These are phyloP conservation scores for Dioctria rufipes DNA, from an alignment of 2,888 invertebrate genomes.

Conservation along the genomic window DNA sequence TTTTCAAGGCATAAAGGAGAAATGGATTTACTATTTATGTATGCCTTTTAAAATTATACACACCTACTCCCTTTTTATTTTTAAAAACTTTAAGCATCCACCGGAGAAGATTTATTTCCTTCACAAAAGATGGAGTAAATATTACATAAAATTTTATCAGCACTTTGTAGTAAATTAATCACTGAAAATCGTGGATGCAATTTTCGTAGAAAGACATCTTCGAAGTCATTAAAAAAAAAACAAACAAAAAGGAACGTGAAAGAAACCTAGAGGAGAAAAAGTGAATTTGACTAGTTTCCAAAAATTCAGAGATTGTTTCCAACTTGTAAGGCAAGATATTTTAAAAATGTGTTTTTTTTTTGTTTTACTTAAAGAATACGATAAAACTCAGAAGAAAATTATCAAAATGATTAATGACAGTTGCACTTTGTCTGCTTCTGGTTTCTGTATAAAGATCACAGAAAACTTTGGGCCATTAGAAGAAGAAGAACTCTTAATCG, in stretches of 20 bases:
- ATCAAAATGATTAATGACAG: constrained; percentile 17
- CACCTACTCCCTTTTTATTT: no score
- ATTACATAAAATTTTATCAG: neutral
- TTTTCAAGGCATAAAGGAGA: no score
- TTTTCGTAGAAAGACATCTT: no score
- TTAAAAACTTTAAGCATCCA: no score
- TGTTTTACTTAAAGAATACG: neutral
- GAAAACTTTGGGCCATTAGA: neutral
- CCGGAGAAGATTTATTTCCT: no score
- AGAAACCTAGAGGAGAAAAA: no score
- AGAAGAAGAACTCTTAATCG: neutral
- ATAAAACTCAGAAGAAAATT: neutral
- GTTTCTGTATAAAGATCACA: neutral
- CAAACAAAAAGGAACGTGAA: no score
- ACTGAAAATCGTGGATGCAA: no score
- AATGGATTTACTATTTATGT: no score
- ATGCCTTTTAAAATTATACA: no score
- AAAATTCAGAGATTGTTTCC: neutral
- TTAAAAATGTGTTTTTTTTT: neutral
- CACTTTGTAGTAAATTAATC: neutral
- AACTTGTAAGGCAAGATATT: neutral
- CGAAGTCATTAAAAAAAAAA: no score
- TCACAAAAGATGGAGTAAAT: no score
- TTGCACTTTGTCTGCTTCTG: neutral
- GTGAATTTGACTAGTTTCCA: neutral